Conservation (phyloP, 2,113 vertebrate genomes). For the Bolborhynchus lineola region DNA sequence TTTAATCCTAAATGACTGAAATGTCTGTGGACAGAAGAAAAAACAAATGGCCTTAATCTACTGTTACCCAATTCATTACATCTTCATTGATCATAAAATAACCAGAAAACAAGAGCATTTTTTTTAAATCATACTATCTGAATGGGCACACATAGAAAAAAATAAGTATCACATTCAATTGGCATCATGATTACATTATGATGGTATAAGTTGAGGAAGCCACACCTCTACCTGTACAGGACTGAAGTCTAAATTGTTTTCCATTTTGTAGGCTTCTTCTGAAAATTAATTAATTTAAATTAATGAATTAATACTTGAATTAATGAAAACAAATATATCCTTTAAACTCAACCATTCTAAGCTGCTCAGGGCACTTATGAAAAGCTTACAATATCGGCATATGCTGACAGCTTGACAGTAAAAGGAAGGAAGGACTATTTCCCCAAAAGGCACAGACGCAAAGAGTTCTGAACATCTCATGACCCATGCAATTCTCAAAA, state of each 20-base stretch:
- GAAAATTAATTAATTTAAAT: background rate
- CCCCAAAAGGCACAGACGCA: background rate
- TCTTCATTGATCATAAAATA: background rate
- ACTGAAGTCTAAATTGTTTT: background rate
- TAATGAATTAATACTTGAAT: no score
- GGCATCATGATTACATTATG: background rate
- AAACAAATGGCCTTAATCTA: background rate
- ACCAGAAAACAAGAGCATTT: background rate
- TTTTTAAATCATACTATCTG: background rate
- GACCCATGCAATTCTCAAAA: background rate
- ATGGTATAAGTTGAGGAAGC: background rate
- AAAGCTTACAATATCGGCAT: background rate
- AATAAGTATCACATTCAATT: background rate
- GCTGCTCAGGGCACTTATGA: background rate
- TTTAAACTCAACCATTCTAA: background rate
- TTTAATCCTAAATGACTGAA: background rate
- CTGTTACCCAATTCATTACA: background rate
- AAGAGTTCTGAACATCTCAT: background rate
- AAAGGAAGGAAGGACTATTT: background rate
- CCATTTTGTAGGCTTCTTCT: background rate
- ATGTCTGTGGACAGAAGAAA: background rate
- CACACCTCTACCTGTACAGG: background rate
- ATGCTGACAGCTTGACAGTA: background rate
- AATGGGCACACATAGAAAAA: background rate
- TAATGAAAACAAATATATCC: background rate